Evolutionary conservation across 2,888 invertebrate genomes (phyloP), one percentile per base, ranked within the genome.

Genomic region (Cotesia congregata): DNA sequence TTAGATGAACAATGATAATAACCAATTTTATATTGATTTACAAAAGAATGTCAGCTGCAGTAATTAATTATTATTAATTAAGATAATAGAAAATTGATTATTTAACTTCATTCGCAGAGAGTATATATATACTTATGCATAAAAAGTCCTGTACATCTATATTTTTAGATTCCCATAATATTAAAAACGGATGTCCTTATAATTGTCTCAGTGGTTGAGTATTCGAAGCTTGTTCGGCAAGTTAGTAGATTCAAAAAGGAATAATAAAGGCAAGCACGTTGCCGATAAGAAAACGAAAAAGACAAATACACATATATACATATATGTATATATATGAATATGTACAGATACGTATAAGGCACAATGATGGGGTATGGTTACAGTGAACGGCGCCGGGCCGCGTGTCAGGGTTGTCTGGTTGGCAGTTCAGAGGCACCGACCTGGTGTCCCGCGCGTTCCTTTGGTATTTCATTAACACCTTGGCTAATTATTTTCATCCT

Each of bases 381-480:
- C 50, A 79, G 82, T 79, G 84, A 86, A 83, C 87, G 89, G 88
- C 88, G 89, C 89, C 88, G 88, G 83, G 83, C 86, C 86, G 85
- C 86, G 85, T 88, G 88, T 89, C 87, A 86, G 82, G 85, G 85
- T 87, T 87, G 88, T 88, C 87, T 88, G 87, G 84, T 85, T 83
- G 86, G 86, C 86, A 88, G 88, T 88, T 88, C 88, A 89, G 86
- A 89, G 86, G 86, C 87, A 88, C 89, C 88, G 88, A 88, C 87
- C 85, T 82, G 84, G 85, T 88, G 87, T 87, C 86, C 86, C 85
- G 83, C 85, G 87, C 87, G 86, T 86, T 86, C 85, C 85, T 87
- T 87, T 85, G 88, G 88, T 88, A 89, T 89, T 89, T 89, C 89
- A 88, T 89, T 89, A 89, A 88, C 89, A 88, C 89, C 89, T 89